Base-by-base conservation (phyloP, 2,797 vertebrate genomes). In the Lithobates pipiens region DNA sequence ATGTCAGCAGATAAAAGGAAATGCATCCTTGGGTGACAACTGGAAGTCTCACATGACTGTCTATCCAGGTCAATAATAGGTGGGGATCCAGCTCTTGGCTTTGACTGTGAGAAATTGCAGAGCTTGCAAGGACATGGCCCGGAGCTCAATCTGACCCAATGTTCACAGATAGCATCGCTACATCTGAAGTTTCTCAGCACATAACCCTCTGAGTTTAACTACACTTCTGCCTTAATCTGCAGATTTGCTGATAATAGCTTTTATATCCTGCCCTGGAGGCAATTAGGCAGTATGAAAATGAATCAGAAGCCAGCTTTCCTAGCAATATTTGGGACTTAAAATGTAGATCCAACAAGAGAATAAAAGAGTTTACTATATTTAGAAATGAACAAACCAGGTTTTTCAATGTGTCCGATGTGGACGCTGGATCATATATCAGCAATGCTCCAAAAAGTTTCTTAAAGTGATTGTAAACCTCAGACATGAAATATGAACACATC, bases 51-150 rank as follows among this genome's bases (percentile, higher is more conserved):
- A 46, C 36, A 34, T 57, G 65, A 16, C 57, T 21, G 10, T 16
- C 67, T 67, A 69, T 18, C 42, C 81, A 83, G 61, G 71, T 68
- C 81, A 76, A 15, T 46, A 32, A 6, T 15, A 27, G 57, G 29
- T 23, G 80, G 54, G 25, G 61, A 9, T 32, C 57, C 29, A 15
- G 27, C 54, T 67, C 15, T 39, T 16, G 5, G 9, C 50, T 25
- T 8, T 29, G 10, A 46, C 71, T 75, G 71, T 10, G 0, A 46
- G 54, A 61, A 32, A 34, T 25, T 76, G 42, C 72, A 76, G 57
- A 83, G 81, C 72, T 83, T 44, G 81, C 71, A 83, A 83, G 71
- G 72, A 83, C 72, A 75, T 11, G 42, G 72, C 81, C 81, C 42
- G 34, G n/a, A 67, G 72, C 71, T 54, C 72, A 46, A 25, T 68